Evolutionary conservation across 2,113 vertebrate genomes (phyloP), one percentile per base, ranked within the genome.

Genomic region (Cnemophilus loriae): DNA sequence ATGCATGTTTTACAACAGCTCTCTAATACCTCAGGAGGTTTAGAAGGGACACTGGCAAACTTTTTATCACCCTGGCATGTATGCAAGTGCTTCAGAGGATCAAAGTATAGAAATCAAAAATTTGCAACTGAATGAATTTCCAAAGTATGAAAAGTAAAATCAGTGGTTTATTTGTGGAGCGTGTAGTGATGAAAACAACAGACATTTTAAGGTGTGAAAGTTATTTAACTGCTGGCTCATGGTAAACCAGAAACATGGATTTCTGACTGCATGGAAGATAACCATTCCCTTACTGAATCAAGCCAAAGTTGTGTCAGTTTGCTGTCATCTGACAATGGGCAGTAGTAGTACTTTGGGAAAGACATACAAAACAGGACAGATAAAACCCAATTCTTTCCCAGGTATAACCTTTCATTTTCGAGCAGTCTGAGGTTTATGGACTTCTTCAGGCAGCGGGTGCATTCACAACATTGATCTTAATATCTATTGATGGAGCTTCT

Each of bases 381-480:
- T 8, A 59, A n/a, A 90, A 47, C 55, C 37, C 13, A 81, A 23
- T 55, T 89, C 39, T 71, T 90, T 41, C 33, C 35, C 52, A 81
- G 27, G 60, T 90, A 59, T 49, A 88, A 90, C 46, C 55, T 88
- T 80, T 46, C 68, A 3, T 50, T 90, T 78, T 81, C 56, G 77
- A 84, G 68, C 56, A 74, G 44, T 30, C 56, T 39, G 56, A 78
- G 22, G 47, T 89, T 93, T 89, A 81, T 64, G 47, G 76, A 53
- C 52, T 91, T 87, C 69, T 80, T 92, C 39, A 67, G 93, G 64
- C 68, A 87, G 86, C 53, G 56, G 69, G 52, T 92, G 56, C 84
- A 87, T 92, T 93, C 91, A 71, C 56, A 92, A 71, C 80, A 90
- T 53, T 87, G 96, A 90, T 95, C 84, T 92, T 91, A 93, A 90